Evolutionary conservation across 1,140 invertebrate genomes (phyloP), one percentile per base, ranked within the genome.

Genomic region (Dendroctonus valens): DNA sequence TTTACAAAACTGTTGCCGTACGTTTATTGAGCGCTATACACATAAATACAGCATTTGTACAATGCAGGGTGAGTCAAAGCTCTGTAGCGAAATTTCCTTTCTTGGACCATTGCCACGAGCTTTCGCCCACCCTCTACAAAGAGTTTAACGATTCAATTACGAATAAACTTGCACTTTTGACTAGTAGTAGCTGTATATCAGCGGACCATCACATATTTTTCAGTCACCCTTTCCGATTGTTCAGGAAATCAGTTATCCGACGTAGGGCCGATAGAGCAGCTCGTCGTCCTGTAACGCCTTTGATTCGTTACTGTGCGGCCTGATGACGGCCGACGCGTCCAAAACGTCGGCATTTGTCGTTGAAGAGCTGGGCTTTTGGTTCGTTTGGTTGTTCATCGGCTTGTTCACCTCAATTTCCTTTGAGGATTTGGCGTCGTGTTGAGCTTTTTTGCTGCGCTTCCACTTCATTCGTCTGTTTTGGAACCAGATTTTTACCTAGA

Each of bases 381-480:
- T 67, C 12, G 41, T 67, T 41, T 59, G 69, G 40, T 58, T 67
- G 8, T n/a, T n/a, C n/a, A 39, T 26, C 8, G 66, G 41, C 39
- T 61, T 67, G 46, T 58, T 69, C 6, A 50, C 9, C 40, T 74
- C 71, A 7, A 37, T 12, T 0, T 76, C 74, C 59, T 75, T 76
- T 37, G 60, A 58, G 3, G 55, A 68, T 70, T 78, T 79, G 7
- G 88, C 85, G 77, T 93, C 91, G 71, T 92, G 90, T 77, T 94
- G 92, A 0, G 93, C 91, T 76, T 96, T 96, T 84, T 96, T 96
- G 65, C 92, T 95, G 5, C 94, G 82, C 78, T 96, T 96, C 93
- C 93, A 96, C 77, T 96, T 96, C 94, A 96, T 96, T 71, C 93
- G 83, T 12, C 94, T 84, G 79, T 96, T 96, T 85, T 96, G 94